These are phyloP conservation scores for Lepidurus arcticus DNA, from an alignment of 1,140 invertebrate genomes.

Conservation along the genomic window DNA sequence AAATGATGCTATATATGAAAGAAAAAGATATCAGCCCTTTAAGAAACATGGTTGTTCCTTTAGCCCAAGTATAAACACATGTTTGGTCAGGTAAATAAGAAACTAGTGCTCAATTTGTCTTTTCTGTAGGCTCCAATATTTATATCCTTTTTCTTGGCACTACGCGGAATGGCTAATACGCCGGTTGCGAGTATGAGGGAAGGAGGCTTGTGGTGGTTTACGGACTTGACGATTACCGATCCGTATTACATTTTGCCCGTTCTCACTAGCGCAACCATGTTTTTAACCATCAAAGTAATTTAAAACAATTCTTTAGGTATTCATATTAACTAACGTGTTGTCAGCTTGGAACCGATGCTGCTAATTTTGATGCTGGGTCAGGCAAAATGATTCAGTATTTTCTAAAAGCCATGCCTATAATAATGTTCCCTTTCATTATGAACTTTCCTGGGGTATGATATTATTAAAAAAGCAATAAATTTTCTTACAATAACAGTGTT, in stretches of 20 bases:
- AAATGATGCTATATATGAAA: constrained; percentile 73
- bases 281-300: constrained; percentile 66
- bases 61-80: constrained; percentile 60
- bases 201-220: constrained; percentile 91
- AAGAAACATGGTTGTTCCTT: constrained; percentile 70
- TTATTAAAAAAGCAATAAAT: not conserved
- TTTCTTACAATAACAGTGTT: not conserved
- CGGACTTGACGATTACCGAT: constrained; percentile 82
- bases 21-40: constrained; percentile 71
- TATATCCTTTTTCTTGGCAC: constrained; percentile 79
- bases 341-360: constrained; percentile 70
- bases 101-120: not conserved
- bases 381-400: constrained; percentile 66
- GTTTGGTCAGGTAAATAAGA: not conserved
- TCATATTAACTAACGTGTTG: constrained; percentile 34
- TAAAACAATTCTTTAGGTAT: not conserved
- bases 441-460: constrained; percentile 75
- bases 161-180: constrained; percentile 74
- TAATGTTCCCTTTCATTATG: constrained; percentile 77
- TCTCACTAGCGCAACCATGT: constrained; percentile 72
- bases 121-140: constrained; percentile 72
- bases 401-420: constrained; percentile 65
- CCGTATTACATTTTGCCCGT: constrained; percentile 83
- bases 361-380: constrained; percentile 55
- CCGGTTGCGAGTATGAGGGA: constrained; percentile 79